These are phyloP conservation scores for Platyscapa corneri DNA, from an alignment of 1,140 invertebrate genomes.

Conservation along the genomic window DNA sequence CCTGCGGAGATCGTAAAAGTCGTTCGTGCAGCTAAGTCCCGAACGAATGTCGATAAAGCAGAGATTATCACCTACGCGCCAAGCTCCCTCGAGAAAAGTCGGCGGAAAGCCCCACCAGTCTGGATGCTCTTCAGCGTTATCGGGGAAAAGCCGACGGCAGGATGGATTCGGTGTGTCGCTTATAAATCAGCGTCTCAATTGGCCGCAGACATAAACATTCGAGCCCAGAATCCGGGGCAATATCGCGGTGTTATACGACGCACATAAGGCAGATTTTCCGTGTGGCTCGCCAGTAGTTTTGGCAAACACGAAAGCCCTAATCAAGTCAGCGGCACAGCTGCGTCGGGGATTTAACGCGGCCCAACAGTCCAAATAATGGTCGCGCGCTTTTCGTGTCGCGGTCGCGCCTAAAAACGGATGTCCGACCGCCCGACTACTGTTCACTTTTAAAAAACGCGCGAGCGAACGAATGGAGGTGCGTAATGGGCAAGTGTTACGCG, in stretches of 20 bases:
- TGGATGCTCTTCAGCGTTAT: background rate
- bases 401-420: background rate
- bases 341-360: background rate
- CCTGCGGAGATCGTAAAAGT: background rate
- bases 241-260: too few species aligned
- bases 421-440: background rate
- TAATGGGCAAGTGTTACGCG: background rate
- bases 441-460: background rate
- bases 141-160: too few species aligned
- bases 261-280: conserved; percentile 3
- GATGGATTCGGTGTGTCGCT: background rate
- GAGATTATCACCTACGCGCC: background rate
- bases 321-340: background rate
- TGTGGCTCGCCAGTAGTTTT: background rate
- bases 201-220: background rate
- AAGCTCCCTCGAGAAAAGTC: background rate
- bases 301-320: background rate
- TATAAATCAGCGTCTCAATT: background rate
- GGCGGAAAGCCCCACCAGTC: background rate
- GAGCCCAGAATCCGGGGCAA: background rate
- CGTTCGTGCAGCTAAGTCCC: too few species aligned
- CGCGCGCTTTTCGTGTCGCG: background rate
- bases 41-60: background rate
- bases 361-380: background rate
- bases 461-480: background rate